A percentile compares a stretch with the other conserved stretches of the same genome.
Conservation (phyloP, 2,113 vertebrate species). For the Phoxinus phoxinus region DNA sequence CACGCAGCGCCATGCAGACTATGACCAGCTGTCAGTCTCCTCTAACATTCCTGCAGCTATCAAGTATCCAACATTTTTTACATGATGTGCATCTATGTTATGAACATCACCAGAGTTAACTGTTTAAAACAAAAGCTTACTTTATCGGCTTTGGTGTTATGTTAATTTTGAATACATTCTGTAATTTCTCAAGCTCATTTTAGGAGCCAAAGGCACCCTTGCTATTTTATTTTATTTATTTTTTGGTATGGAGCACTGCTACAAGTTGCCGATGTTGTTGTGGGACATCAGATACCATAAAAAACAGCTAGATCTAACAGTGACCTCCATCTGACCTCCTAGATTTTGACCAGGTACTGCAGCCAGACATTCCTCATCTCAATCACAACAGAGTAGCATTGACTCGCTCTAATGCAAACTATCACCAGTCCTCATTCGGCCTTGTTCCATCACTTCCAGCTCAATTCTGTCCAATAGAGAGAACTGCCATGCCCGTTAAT, state of each 20-base stretch:
- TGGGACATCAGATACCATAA: conserved; percentile 54
- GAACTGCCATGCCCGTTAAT: conserved; percentile 43
- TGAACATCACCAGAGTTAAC: no score
- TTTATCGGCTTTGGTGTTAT: not conserved
- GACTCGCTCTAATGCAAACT: not conserved
- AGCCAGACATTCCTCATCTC: conserved; percentile 1
- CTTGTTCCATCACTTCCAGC: conserved; percentile 7
- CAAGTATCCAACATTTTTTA: no score
- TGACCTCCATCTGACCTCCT: conserved; percentile 20
- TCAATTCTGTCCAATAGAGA: conserved; percentile 10
- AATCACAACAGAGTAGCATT: not conserved
- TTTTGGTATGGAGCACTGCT: not conserved
- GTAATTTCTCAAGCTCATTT: not conserved
- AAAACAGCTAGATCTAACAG: conserved; percentile 58
- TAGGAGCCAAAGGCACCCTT: not conserved
- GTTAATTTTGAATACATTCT: not conserved
- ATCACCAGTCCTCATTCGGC: conserved; percentile 16
- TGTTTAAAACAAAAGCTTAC: not conserved
- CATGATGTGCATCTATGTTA: no score
- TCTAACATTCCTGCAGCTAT: not conserved
- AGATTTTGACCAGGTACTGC: not conserved
- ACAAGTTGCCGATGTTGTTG: conserved; percentile 16
- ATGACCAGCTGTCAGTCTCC: not conserved
- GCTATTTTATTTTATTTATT: no score
- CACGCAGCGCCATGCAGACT: not conserved